phyloP scores from a whole-genome alignment of 2,113 vertebrate genomes.

The Dasyprocta punctata region DNA sequence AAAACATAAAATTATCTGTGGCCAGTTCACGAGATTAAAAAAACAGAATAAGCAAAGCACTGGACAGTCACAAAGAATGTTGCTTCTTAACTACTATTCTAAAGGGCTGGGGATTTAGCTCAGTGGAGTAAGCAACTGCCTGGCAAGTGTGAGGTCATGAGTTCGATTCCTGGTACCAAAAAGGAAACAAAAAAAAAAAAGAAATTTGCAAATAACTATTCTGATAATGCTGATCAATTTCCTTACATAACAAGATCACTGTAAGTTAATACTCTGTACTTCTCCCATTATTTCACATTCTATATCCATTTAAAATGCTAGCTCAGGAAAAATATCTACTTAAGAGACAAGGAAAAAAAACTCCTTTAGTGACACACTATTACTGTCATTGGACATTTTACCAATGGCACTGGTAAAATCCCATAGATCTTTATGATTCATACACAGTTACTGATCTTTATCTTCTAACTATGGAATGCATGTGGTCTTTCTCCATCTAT shows the following conservation, averaged over 20 bases:
- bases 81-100: constrained; percentile 33
- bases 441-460: not conserved
- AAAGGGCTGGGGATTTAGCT: too few relatives aligned
- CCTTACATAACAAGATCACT: not conserved
- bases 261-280: not conserved
- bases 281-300: not conserved
- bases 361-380: not conserved
- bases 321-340: not conserved
- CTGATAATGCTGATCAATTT: constrained; percentile 32
- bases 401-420: not conserved
- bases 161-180: too few relatives aligned
- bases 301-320: constrained; percentile 23
- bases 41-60: not conserved
- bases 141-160: too few relatives aligned
- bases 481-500: not conserved
- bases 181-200: too few relatives aligned
- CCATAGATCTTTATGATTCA: not conserved
- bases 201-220: too few relatives aligned
- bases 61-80: not conserved
- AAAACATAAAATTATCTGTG: too few relatives aligned
- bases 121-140: too few relatives aligned
- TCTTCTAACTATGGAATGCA: not conserved
- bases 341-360: not conserved
- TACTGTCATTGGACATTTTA: not conserved
- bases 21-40: not conserved